Evolutionary conservation across 1,140 invertebrate genomes (phyloP), one percentile per base, ranked within the genome.

Genomic region (Drosophila tropicalis): DNA sequence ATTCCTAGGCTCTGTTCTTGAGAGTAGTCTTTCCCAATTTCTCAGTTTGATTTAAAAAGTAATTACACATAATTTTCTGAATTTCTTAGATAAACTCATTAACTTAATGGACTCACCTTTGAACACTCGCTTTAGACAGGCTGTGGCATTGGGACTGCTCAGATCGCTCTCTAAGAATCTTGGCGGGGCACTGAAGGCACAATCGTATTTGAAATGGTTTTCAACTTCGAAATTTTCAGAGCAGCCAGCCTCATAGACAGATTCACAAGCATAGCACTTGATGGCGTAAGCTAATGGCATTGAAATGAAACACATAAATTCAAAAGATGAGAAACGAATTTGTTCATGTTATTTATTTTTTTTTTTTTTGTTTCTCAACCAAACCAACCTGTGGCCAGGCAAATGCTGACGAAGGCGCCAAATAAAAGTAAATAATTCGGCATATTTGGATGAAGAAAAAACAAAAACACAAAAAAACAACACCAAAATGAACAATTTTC

Each of bases 281-380:
- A 91, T 91, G 74, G 86, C 86, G 62, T 72, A 79, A 70, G 78
- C 90, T 91, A 63, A 76, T 87, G 84, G 76, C 83, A 87, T 87
- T 86, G 79, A 78, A 66, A 78, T 73, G 41, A 62, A 75, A 62
- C 36, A 71, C 54, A 40, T 64, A 67, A 17, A 39, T n/a, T 39
- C 36, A 51, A 40, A 47, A 25, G 61, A 62, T 62, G 39, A 62
- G 44, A 62, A 40, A 61, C 58, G 62, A 10, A 32, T 22, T 76
- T 76, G 58, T 72, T 68, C 62, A 77, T 81, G 70, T 25, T 25
- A 29, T 1, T 22, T 22, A 3, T 22, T 22, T 22, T 22, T 22
- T 22, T 22, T 22, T 22, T 22, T 1, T 22, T 62, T 61, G 29
- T 25, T 54, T 34, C n/a, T n/a, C n/a, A n/a, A n/a, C n/a, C n/a